Evolutionary conservation across 2,888 invertebrate genomes (phyloP), one percentile per base, ranked within the genome.

Genomic region (Linnaemya tessellans): DNA sequence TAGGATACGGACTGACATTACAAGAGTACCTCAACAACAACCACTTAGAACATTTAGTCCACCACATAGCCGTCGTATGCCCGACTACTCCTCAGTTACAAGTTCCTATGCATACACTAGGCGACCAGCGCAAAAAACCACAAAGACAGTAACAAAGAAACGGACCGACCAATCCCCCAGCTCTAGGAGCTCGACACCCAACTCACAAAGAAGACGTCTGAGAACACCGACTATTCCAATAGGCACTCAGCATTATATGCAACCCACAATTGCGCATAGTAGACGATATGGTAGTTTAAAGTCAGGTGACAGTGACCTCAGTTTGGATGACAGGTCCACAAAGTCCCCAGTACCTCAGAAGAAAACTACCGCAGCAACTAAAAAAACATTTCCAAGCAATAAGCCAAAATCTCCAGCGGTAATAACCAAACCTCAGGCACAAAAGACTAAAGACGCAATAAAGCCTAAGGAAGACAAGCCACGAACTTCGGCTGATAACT

Each of bases 241-340:
- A 64, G 87, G 87, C 25, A 87, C 91, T 25, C 93, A 93, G 88
- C 93, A 94, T 58, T 95, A 94, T 87, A 94, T 94, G 94, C 94
- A 94, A 86, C 94, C 94, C 0, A 95, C 95, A 30, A 89, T 94
- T 56, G 94, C 94, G 0, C 91, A 94, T 86, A 93, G 93, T 88
- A 92, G 94, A 89, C 94, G 94, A 89, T 92, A 93, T 56, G 94
- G 93, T 13, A 92, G 86, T 71, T 22, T 84, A 65, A 86, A 79
- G 25, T 75, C 58, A 15, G 60, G 77, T 11, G 62, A 82, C 11
- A 80, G 75, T 80, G 73, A 68, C 46, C 18, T 75, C 35, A 80
- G 71, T 60, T 86, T 89, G 51, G 88, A 88, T 67, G 87, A 84
- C 8, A 89, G 88, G 11, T 89, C 88, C 46, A 84, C 87, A 10